These are phyloP conservation scores for Beaufortia kweichowensis DNA, from an alignment of 2,113 vertebrate species.

Conservation along the genomic window DNA sequence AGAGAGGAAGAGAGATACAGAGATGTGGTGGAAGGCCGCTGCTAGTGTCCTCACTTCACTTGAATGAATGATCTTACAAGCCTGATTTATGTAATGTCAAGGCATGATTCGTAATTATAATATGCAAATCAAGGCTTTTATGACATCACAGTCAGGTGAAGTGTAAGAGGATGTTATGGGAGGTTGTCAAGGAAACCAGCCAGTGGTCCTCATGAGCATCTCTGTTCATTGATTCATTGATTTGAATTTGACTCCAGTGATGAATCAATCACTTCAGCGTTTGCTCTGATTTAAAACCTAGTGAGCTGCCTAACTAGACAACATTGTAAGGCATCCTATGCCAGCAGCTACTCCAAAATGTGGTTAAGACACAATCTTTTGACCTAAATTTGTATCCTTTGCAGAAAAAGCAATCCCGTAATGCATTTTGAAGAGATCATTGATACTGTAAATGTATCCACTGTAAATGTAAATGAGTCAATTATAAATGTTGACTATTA, in stretches of 20 bases:
- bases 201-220: background rate
- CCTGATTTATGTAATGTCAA: background rate
- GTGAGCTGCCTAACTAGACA: no score
- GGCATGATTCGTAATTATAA: background rate
- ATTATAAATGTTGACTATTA: no score
- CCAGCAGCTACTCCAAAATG: no score
- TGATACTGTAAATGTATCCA: no score
- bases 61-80: slow-evolving; percentile 37
- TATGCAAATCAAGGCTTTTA: slow-evolving; percentile 33
- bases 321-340: no score
- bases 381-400: no score
- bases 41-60: slow-evolving; percentile 34
- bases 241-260: background rate
- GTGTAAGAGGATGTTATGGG: slow-evolving; percentile 31
- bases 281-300: background rate
- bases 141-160: slow-evolving; percentile 45
- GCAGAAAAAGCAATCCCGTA: no score
- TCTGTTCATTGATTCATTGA: background rate
- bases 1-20: slow-evolving; percentile 17
- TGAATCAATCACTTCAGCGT: background rate
- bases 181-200: slow-evolving; percentile 40
- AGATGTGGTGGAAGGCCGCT: slow-evolving; percentile 40
- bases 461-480: no score
- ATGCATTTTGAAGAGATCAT: no score
- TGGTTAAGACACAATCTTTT: no score